Evolutionary conservation across 2,113 vertebrate genomes (phyloP).

Genomic region (Albula glossodonta): DNA sequence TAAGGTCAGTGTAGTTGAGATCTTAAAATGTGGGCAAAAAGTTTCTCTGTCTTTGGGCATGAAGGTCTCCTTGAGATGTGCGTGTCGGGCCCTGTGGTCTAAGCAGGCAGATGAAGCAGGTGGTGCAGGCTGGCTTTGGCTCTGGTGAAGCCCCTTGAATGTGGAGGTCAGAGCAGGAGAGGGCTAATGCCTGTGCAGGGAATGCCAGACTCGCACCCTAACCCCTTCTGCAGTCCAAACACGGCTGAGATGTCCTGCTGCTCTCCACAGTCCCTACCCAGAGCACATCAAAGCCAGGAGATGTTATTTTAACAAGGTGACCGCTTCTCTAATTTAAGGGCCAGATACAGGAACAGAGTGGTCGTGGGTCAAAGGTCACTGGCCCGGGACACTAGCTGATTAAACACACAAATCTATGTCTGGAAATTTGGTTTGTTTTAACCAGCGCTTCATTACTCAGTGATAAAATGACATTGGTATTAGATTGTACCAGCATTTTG

Average conservation of each 20-base stretch:
- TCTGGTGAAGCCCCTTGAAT: background rate
- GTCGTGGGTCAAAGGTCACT: background rate
- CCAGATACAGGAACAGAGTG: background rate
- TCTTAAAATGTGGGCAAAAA: background rate
- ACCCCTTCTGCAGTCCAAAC: background rate
- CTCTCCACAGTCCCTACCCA: background rate
- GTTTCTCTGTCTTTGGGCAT: background rate
- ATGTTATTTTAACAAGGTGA: slow-evolving; percentile 16
- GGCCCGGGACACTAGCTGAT: background rate
- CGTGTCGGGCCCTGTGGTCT: background rate
- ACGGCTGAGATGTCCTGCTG: background rate
- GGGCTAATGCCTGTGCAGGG: background rate
- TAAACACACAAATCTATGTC: background rate
- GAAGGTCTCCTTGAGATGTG: slow-evolving; percentile 9
- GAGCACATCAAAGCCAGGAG: background rate
- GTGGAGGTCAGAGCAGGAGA: background rate
- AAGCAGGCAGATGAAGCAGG: background rate
- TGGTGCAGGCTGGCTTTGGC: background rate
- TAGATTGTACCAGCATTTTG: too few species aligned
- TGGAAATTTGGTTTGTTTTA: background rate
- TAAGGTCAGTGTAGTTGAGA: background rate
- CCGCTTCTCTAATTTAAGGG: background rate
- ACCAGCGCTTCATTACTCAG: background rate
- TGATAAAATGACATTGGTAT: background rate
- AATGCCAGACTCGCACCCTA: background rate